Evolutionary conservation across 2,113 vertebrate genomes (phyloP).

Genomic region (Brachypodius melanocephalos): DNA sequence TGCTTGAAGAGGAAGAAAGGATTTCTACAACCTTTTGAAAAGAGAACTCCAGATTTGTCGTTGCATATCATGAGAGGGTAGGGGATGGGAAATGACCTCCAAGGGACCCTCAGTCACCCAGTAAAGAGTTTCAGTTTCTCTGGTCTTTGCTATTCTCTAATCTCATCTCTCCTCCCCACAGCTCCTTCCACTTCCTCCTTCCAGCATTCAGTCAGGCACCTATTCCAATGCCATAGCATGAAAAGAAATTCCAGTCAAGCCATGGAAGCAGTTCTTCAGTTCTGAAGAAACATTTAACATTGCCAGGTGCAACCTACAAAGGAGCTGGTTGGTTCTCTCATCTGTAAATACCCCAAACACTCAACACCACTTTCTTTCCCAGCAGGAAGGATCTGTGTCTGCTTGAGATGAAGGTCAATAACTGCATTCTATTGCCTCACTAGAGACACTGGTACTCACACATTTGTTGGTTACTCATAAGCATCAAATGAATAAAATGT

Average conservation of each 20-base stretch:
- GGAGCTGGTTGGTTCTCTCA: neutral
- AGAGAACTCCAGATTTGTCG: neutral
- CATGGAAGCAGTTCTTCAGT: neutral
- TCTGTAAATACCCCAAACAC: neutral
- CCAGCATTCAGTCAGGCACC: neutral
- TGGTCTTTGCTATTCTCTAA: neutral
- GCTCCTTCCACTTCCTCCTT: neutral
- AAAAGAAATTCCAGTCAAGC: neutral
- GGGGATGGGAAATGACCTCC: neutral
- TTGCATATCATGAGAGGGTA: neutral
- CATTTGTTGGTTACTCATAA: neutral
- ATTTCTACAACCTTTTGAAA: neutral
- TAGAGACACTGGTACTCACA: neutral
- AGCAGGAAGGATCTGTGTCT: neutral
- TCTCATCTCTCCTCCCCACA: neutral
- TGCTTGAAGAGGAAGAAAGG: neutral
- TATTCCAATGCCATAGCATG: neutral
- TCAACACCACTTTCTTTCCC: neutral
- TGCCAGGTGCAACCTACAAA: neutral
- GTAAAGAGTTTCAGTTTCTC: neutral
- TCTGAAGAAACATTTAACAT: neutral
- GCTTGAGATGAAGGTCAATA: neutral
- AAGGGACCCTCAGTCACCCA: neutral
- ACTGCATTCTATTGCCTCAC: neutral
- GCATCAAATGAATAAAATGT: neutral